Evolutionary conservation across 2,888 invertebrate species (phyloP).

Genomic region (Sepiola atlantica): DNA sequence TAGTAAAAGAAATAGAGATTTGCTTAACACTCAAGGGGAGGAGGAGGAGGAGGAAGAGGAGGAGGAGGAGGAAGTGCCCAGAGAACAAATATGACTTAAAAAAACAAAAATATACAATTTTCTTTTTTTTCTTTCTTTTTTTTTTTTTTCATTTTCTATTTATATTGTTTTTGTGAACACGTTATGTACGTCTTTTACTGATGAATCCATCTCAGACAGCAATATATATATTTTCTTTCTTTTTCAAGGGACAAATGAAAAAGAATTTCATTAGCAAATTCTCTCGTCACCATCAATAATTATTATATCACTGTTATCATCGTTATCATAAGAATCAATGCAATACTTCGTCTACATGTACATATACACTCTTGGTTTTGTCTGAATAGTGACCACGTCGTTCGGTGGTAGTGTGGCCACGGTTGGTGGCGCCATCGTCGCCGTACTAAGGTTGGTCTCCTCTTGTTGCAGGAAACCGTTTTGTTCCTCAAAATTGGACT

Average conservation of each 20-base stretch:
- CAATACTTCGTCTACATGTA: conserved; percentile 35
- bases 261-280: neutral
- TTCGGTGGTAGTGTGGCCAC: conserved; percentile 39
- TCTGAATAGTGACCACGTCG: neutral
- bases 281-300: neutral
- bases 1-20: neutral
- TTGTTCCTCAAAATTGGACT: conserved; percentile 38
- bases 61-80: neutral
- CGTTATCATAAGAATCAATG: neutral
- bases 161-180: neutral
- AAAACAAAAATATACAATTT: conserved; percentile 21
- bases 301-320: neutral
- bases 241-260: conserved; percentile 38
- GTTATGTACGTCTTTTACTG: neutral
- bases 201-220: neutral
- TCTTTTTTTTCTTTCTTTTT: neutral
- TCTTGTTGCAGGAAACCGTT: conserved; percentile 45
- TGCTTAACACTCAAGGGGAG: neutral
- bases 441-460: conserved; percentile 24
- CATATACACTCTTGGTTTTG: conserved; percentile 45
- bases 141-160: neutral
- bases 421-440: conserved; percentile 8
- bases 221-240: neutral
- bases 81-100: neutral
- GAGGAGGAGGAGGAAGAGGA: neutral